These are phyloP conservation scores for Drosophila truncata DNA, from an alignment of 1,140 invertebrate species.

Conservation along the genomic window DNA sequence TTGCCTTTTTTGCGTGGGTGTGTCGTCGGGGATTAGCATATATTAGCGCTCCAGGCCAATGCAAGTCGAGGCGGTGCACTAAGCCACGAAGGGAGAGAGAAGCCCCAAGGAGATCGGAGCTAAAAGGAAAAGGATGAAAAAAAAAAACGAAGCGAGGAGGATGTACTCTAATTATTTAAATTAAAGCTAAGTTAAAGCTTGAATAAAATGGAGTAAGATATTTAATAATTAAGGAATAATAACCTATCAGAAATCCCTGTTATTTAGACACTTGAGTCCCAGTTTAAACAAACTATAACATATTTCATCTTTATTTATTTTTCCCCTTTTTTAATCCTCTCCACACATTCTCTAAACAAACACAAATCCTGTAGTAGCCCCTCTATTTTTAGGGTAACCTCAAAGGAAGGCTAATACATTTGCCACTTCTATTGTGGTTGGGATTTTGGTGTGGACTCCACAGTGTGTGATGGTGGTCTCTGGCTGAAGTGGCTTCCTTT, in stretches of 20 bases:
- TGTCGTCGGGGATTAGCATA: slow-evolving; percentile 66
- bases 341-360: background rate
- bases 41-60: slow-evolving; percentile 46
- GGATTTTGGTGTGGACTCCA: background rate
- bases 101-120: slow-evolving; percentile 24
- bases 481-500: slow-evolving; percentile 36
- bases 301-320: background rate
- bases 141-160: background rate
- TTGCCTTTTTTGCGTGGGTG: slow-evolving; percentile 61
- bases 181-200: background rate
- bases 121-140: slow-evolving; percentile 9
- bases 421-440: slow-evolving; percentile 2
- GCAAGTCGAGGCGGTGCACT: slow-evolving; percentile 18
- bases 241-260: too few species aligned
- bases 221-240: background rate
- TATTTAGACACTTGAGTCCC: background rate
- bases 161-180: slow-evolving; percentile 4
- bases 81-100: slow-evolving; percentile 28
- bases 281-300: background rate
- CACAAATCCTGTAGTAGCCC: background rate
- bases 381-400: slow-evolving; percentile 7
- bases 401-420: slow-evolving; percentile 8
- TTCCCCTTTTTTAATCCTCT: background rate
- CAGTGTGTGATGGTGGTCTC: slow-evolving; percentile 11
- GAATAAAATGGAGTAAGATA: background rate